These are phyloP conservation scores for Tetropium fuscum DNA, from an alignment of 2,888 invertebrate species.

Conservation along the genomic window DNA sequence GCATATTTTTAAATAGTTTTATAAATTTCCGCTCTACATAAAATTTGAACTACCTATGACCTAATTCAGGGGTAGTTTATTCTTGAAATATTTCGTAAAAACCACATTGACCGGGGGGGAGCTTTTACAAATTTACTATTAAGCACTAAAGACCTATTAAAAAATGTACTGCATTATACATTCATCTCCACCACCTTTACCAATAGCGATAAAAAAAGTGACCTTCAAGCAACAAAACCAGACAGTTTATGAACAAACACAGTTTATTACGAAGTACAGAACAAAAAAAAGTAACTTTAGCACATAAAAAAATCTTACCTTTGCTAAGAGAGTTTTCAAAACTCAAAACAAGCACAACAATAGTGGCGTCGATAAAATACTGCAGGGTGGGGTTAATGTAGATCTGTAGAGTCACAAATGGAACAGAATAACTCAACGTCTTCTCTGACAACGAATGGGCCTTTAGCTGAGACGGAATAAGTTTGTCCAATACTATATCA, in stretches of 20 bases:
- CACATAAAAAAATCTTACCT: conserved; percentile 52
- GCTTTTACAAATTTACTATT: too few species aligned
- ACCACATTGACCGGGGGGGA: too few species aligned
- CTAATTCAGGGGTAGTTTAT: too few species aligned
- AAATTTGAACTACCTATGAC: too few species aligned
- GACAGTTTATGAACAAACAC: too few species aligned
- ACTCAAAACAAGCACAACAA: conserved; percentile 68
- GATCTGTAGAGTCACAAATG: conserved; percentile 78
- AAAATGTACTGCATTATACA: too few species aligned
- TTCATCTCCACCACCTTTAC: too few species aligned
- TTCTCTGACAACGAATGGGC: conserved; percentile 75
- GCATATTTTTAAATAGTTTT: too few species aligned
- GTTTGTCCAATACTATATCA: conserved; percentile 63
- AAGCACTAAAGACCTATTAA: too few species aligned
- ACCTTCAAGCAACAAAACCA: background rate
- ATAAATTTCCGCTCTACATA: too few species aligned
- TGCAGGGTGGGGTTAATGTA: conserved; percentile 83
- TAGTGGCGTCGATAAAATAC: conserved; percentile 75
- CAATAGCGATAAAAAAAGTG: background rate
- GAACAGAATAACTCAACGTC: conserved; percentile 78
- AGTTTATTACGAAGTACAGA: too few species aligned
- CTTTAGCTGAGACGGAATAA: conserved; percentile 69
- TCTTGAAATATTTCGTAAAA: too few species aligned
- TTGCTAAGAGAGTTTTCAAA: conserved; percentile 49
- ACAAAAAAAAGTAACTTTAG: background rate